Evolutionary conservation across 1,140 invertebrate genomes (phyloP), one percentile per base, ranked within the genome.

Genomic region (Drosophila nannoptera): DNA sequence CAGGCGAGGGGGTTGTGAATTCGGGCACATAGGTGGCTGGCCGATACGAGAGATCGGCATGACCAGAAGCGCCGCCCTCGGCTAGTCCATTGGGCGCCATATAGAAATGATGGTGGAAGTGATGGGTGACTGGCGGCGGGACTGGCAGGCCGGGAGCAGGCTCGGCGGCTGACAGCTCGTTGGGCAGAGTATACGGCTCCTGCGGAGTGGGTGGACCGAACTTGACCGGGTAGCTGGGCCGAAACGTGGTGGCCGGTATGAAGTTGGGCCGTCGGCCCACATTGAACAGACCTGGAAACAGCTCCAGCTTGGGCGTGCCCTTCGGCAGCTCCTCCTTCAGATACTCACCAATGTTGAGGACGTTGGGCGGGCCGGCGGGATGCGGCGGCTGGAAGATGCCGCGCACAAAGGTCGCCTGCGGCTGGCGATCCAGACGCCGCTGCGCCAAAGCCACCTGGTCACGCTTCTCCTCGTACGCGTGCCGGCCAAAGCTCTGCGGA

Each of bases 21-120:
- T 70, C 70, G 5, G 32, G 43, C 2, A 40, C 61, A 8, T 63
- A 54, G 3, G 54, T 46, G 29, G 60, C 29, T 4, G 50, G 52
- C 7, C 61, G 55, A 32, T 62, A 76, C 12, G 16, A 50, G 11
- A 61, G 32, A 7, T 80, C 68, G 0, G 66, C 33, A 4, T 70
- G 60, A 5, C 2, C 65, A 16, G 33, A 50, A n/a, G 5, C 31
- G 4, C 36, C 48, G 9, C 2, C 65, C n/a, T 49, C 59, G 9
- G 11, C 29, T 16, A 60, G 58, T 8, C 42, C 62, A 7, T 50
- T 62, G 0, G 83, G 54, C 0, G 75, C 68, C 82, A 90, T 83
- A 76, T 89, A 90, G 68, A 89, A 90, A 50, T 90, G 90, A 73
- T 90, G 90, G 66, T 90, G 90, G 33, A 89, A 83, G 45, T 90